These are phyloP conservation scores for Poliocrania exsul DNA, from an alignment of 2,797 vertebrate genomes.

Conservation along the genomic window DNA sequence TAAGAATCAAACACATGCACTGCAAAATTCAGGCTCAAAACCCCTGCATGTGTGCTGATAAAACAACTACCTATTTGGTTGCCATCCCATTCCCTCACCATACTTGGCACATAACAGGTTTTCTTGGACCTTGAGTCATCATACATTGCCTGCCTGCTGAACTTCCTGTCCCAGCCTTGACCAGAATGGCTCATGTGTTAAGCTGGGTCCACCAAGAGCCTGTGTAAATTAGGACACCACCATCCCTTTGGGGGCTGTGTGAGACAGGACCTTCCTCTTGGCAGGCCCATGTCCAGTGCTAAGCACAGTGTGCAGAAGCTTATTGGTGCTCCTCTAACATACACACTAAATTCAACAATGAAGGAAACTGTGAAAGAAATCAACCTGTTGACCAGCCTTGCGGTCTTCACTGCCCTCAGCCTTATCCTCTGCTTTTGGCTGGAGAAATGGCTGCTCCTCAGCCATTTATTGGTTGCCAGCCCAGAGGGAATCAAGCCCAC, in stretches of 20 bases:
- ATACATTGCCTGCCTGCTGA: neutral
- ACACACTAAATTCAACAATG: neutral
- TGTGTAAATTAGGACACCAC: neutral
- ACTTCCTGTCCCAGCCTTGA: neutral
- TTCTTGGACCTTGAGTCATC: neutral
- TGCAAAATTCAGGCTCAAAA: neutral
- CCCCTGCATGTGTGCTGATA: neutral
- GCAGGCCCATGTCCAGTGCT: accelerated
- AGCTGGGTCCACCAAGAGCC: neutral
- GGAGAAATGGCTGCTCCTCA: neutral
- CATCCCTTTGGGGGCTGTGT: neutral
- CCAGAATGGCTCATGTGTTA: neutral
- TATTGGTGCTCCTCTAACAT: neutral
- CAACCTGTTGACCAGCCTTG: neutral
- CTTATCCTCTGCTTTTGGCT: slow-evolving; percentile 8
- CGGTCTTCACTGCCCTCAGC: neutral
- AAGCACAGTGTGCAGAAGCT: neutral
- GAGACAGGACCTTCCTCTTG: neutral
- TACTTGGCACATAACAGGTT: neutral
- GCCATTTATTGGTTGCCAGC: neutral
- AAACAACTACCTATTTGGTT: neutral
- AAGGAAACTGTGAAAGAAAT: neutral
- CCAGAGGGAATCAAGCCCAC: neutral
- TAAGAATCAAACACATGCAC: neutral
- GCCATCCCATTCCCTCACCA: neutral